These are phyloP conservation scores for Timema cristinae DNA, from an alignment of 2,888 invertebrate genomes.

Conservation along the genomic window DNA sequence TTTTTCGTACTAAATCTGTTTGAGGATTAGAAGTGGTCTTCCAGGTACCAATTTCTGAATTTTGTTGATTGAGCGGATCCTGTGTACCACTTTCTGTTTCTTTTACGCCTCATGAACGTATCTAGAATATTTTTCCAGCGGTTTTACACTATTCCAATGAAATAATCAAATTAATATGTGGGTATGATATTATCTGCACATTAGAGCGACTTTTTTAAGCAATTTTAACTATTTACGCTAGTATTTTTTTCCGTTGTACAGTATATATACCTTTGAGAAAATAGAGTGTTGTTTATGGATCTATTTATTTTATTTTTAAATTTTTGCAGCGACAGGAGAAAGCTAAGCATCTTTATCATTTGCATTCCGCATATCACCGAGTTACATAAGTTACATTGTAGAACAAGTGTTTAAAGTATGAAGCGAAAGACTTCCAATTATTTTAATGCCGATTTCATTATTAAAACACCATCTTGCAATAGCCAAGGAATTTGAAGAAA, in stretches of 20 bases:
- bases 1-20: too few species aligned
- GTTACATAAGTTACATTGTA: constrained; percentile 1
- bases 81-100: background rate
- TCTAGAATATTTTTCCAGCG: constrained; percentile 14
- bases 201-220: background rate
- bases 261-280: too few species aligned
- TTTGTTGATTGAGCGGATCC: background rate
- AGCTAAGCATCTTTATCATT: constrained; percentile 1
- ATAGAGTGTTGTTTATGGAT: too few species aligned
- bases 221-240: too few species aligned
- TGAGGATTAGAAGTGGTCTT: too few species aligned
- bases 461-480: background rate
- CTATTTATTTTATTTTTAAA: background rate
- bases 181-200: background rate
- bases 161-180: background rate
- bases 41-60: too few species aligned
- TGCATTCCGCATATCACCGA: background rate
- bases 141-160: background rate
- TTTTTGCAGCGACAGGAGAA: background rate
- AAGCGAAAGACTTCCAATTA: background rate
- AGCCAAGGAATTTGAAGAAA: too few species aligned
- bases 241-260: too few species aligned
- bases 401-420: background rate
- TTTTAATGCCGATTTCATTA: background rate
- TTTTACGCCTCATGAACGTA: constrained; percentile 13